Evolutionary conservation across 2,797 vertebrate species (phyloP).

Genomic region (Psittacula derbiana): DNA sequence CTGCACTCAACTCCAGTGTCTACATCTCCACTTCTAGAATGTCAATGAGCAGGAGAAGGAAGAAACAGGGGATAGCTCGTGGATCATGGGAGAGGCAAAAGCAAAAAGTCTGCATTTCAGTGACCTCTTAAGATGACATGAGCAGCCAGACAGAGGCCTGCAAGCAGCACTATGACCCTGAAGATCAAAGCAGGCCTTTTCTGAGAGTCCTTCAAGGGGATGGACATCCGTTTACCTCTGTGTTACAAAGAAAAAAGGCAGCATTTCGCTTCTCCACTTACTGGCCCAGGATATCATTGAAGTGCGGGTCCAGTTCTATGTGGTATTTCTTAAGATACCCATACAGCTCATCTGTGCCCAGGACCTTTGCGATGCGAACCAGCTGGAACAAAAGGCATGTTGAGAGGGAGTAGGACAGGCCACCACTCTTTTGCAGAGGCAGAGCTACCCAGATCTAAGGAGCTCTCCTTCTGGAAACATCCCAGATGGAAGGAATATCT

Average conservation of each 20-base stretch:
- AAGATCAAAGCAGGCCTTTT: neutral
- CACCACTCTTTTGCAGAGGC: neutral
- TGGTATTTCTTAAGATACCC: slow-evolving; percentile 95
- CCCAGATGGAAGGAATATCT: neutral
- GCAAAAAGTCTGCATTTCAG: neutral
- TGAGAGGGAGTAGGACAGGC: slow-evolving; percentile 15
- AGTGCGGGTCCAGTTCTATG: slow-evolving; percentile 94
- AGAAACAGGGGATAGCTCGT: neutral
- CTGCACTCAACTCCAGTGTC: neutral
- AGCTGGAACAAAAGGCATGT: slow-evolving; percentile 79
- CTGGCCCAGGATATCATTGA: slow-evolving; percentile 94
- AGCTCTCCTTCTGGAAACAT: neutral
- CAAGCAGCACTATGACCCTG: neutral
- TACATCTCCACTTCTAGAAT: neutral
- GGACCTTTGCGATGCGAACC: slow-evolving; percentile 94
- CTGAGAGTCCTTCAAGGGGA: neutral
- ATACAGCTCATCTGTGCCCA: slow-evolving; percentile 94
- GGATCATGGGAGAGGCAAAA: neutral
- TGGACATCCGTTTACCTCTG: neutral
- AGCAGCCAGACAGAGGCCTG: neutral
- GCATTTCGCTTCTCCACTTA: slow-evolving; percentile 75
- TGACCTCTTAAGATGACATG: neutral
- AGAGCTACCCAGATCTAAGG: neutral
- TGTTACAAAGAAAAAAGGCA: neutral
- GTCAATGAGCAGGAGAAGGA: neutral